Evolutionary conservation across 2,113 vertebrate species (phyloP).

Genomic region (Oreamnos americanus): DNA sequence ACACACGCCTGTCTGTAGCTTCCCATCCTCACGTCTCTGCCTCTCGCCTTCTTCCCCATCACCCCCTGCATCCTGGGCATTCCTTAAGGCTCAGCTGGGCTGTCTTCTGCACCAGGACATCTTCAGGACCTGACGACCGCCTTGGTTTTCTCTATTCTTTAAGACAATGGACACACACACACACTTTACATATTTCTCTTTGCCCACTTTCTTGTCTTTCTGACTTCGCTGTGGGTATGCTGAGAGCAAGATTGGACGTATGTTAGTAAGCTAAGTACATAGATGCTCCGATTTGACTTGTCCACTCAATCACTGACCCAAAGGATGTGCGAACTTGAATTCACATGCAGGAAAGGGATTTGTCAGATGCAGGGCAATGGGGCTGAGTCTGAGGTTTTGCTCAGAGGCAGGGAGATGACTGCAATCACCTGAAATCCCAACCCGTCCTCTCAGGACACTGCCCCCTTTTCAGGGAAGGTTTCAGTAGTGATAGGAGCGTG

Average conservation of each 20-base stretch:
- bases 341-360: neutral
- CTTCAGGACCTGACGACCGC: accelerated
- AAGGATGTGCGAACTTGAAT: neutral
- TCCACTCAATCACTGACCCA: neutral
- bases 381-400: neutral
- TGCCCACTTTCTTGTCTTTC: neutral
- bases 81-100: neutral
- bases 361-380: neutral
- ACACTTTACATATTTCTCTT: accelerated
- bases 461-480: neutral
- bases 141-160: neutral
- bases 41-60: neutral
- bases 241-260: neutral
- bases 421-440: neutral
- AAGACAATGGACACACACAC: neutral
- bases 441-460: neutral
- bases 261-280: neutral
- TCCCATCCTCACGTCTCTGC: accelerated
- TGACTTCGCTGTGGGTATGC: neutral
- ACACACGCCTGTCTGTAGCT: accelerated
- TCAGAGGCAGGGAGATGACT: neutral
- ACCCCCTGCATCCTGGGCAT: accelerated
- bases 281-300: neutral
- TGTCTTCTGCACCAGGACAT: neutral
- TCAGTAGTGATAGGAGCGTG: neutral